These are phyloP conservation scores for Sebastes cheni DNA, from an alignment of 2,797 vertebrate genomes.

Conservation along the genomic window DNA sequence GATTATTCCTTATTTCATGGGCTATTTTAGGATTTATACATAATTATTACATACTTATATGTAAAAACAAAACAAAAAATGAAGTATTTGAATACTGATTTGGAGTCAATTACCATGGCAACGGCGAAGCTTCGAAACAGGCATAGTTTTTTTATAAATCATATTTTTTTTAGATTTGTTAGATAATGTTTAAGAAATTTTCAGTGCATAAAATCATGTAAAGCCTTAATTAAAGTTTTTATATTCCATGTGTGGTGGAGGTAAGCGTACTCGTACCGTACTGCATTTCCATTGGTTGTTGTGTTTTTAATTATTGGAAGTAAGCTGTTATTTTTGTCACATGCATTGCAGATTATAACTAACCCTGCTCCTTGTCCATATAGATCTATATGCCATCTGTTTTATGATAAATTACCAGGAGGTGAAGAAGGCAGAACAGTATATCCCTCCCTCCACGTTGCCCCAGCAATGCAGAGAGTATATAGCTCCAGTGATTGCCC, in stretches of 20 bases:
- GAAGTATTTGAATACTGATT: too few relatives aligned
- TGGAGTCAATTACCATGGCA: too few relatives aligned
- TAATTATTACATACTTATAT: too few relatives aligned
- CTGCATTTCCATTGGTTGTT: not conserved
- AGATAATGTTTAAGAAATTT: not conserved
- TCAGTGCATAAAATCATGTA: not conserved
- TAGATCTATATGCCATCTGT: conserved; percentile 1
- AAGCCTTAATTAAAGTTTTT: not conserved
- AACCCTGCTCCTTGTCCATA: not conserved
- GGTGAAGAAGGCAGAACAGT: conserved; percentile 23
- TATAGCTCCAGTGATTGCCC: conserved; percentile 36
- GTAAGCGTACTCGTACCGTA: not conserved
- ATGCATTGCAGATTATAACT: not conserved
- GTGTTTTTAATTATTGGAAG: not conserved
- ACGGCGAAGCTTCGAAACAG: too few relatives aligned
- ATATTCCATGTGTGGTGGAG: not conserved
- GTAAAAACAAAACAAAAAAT: too few relatives aligned
- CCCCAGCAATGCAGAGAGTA: conserved; percentile 8
- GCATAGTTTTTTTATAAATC: too few relatives aligned
- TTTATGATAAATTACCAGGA: conserved; percentile 40
- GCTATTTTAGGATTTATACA: too few relatives aligned
- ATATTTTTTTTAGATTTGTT: not conserved
- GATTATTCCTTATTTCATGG: too few relatives aligned
- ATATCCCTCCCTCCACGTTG: conserved; percentile 17
- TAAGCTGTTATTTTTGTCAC: not conserved